phyloP scores from a whole-genome alignment of 2,113 vertebrate species.

The Ibidorhyncha struthersii region DNA sequence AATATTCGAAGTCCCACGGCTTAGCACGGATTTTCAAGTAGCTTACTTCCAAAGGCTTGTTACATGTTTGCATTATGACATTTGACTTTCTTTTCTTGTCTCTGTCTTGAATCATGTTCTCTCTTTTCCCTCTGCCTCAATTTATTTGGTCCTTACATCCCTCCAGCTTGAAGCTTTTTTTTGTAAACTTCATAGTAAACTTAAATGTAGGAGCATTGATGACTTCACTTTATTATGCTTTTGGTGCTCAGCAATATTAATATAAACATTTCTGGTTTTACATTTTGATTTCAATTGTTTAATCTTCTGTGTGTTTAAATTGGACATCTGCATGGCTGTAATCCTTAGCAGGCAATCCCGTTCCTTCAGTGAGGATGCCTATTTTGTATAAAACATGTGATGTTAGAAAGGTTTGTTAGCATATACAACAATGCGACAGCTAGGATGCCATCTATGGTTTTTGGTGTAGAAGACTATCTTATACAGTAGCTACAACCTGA shows the following conservation, averaged over 20 bases:
- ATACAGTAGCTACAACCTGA: not conserved
- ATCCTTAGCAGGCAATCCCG: constrained; percentile 5
- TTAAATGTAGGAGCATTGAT: not conserved
- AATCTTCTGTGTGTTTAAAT: not conserved
- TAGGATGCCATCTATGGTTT: constrained; percentile 20
- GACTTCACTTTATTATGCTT: not conserved
- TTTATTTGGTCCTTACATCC: not conserved
- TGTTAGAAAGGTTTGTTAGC: not conserved
- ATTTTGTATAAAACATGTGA: constrained; percentile 36
- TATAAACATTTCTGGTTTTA: not conserved
- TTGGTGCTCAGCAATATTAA: not conserved
- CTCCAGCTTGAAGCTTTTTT: not conserved
- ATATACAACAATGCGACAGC: not conserved
- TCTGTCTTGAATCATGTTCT: not conserved
- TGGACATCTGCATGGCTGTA: not conserved
- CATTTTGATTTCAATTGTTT: not conserved
- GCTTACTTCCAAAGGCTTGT: not conserved
- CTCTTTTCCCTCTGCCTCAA: not conserved
- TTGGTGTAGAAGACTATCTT: not conserved
- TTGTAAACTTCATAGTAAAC: not conserved
- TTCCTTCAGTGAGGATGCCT: not conserved
- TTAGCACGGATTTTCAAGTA: not conserved
- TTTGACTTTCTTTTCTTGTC: not conserved
- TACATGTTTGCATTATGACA: not conserved
- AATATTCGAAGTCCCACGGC: not conserved